Evolutionary conservation across 2,113 vertebrate species (phyloP).

Genomic region (Archilochus colubris): DNA sequence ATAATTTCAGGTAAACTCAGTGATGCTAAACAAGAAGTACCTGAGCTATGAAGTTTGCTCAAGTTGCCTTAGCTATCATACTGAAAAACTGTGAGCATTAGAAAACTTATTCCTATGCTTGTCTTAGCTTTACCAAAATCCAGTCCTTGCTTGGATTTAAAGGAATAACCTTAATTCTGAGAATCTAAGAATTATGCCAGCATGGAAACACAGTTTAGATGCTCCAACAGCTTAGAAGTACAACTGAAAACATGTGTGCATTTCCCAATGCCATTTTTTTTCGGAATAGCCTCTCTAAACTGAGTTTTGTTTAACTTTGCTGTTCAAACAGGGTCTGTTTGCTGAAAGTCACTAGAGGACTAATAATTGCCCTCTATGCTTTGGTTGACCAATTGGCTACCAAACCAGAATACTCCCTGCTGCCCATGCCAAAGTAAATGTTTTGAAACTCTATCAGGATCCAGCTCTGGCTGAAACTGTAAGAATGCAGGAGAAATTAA

Average conservation of each 20-base stretch:
- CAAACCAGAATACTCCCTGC: conserved; percentile 25
- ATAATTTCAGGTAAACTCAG: not conserved
- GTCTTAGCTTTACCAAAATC: conserved; percentile 40
- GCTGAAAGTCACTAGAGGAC: conserved; percentile 11
- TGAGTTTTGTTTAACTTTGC: not conserved
- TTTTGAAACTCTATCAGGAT: conserved; percentile 42
- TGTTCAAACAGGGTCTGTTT: conserved; percentile 20
- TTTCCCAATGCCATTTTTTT: not conserved
- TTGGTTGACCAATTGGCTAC: not conserved
- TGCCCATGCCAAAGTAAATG: conserved; percentile 42
- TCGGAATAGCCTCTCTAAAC: not conserved
- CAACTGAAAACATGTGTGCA: not conserved
- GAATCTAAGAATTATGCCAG: conserved; percentile 13
- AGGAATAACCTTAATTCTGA: conserved; percentile 15
- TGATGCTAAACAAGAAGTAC: conserved; percentile 29
- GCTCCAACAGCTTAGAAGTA: not conserved
- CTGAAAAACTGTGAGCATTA: not conserved
- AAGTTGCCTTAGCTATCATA: conserved; percentile 24
- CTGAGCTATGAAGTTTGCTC: not conserved
- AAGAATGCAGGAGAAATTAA: not conserved
- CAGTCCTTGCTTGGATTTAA: not conserved
- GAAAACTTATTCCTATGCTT: conserved; percentile 19
- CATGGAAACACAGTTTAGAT: not conserved
- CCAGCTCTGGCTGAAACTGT: conserved; percentile 6
- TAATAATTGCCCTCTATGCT: not conserved